Conservation (phyloP, 2,888 invertebrate species). For the Allacma fusca region DNA sequence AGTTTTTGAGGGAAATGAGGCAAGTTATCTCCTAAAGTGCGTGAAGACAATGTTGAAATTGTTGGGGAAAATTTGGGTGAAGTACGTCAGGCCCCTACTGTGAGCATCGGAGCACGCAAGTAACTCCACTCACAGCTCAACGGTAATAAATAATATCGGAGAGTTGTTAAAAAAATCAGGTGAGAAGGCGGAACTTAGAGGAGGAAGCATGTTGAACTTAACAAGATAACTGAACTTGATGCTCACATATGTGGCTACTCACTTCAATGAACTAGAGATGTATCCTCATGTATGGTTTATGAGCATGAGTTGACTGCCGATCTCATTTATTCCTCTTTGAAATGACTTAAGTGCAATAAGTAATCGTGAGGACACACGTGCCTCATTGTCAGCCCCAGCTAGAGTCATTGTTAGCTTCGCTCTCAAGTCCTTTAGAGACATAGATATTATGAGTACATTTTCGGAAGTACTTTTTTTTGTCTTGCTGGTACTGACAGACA, state of each 20-base stretch:
- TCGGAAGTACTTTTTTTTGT: too few relatives aligned
- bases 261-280: not conserved
- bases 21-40: not conserved
- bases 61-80: conserved; percentile 26
- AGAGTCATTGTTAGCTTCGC: too few relatives aligned
- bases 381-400: not conserved
- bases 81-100: conserved; percentile 16
- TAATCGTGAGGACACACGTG: conserved; percentile 20
- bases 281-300: too few relatives aligned
- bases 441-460: too few relatives aligned
- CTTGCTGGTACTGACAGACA: too few relatives aligned
- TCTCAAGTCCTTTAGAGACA: too few relatives aligned
- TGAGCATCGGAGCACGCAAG: not conserved
- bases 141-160: not conserved
- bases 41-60: not conserved
- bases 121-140: not conserved
- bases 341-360: conserved; percentile 4
- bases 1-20: not conserved
- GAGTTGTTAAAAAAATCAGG: conserved; percentile 17
- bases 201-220: conserved; percentile 37
- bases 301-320: too few relatives aligned
- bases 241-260: not conserved
- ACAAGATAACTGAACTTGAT: conserved; percentile 37
- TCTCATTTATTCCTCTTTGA: not conserved
- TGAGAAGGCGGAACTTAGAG: conserved; percentile 41